These are phyloP conservation scores for Poecile montanus DNA, from an alignment of 2,797 vertebrate genomes.

Conservation along the genomic window DNA sequence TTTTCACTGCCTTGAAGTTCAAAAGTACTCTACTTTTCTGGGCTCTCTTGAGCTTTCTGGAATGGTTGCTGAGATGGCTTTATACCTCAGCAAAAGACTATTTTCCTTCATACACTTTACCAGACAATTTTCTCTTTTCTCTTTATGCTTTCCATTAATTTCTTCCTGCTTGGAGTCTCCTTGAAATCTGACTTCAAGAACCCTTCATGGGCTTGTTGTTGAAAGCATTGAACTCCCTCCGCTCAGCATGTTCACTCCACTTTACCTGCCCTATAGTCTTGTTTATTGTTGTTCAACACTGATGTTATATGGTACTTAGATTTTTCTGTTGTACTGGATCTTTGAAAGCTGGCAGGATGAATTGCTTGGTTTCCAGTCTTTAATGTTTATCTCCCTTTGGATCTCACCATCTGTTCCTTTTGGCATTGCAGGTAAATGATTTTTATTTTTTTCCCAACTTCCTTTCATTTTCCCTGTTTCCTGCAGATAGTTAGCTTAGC, in stretches of 20 bases:
- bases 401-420: constrained; percentile 74
- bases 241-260: constrained; percentile 13
- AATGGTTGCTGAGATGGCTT: neutral
- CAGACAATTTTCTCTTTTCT: neutral
- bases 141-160: neutral
- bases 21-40: neutral
- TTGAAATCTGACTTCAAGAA: constrained; percentile 13
- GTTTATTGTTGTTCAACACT: constrained; percentile 50
- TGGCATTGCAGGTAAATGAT: constrained; percentile 62
- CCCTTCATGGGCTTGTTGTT: neutral
- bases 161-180: neutral
- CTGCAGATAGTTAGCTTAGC: neutral
- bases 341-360: constrained; percentile 66
- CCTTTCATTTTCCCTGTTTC: constrained; percentile 43
- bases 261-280: constrained; percentile 27
- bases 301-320: constrained; percentile 5
- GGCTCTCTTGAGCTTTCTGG: neutral
- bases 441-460: neutral
- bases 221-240: neutral
- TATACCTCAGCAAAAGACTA: neutral
- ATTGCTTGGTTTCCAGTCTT: constrained; percentile 62
- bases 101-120: neutral
- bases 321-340: constrained; percentile 31
- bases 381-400: constrained; percentile 67
- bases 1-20: neutral